Percentiles rank a stretch among this genome's conserved stretches.
phyloP scores from a whole-genome alignment of 1,140 invertebrate genomes.

The Philopotamus ludificatus region DNA sequence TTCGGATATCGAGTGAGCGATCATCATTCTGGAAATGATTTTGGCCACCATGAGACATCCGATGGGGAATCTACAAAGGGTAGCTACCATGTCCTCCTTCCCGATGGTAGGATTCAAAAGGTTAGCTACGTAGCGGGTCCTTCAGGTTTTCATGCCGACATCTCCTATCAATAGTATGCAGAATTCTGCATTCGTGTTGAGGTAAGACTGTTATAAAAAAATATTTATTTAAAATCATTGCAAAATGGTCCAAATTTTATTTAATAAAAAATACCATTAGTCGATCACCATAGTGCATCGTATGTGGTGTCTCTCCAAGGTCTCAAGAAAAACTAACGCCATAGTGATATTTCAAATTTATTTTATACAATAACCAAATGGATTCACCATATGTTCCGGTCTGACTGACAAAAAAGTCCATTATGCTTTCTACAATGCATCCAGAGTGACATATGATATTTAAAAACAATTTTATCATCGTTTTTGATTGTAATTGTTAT shows the following conservation, averaged over 20 bases:
- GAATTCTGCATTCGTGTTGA: background rate
- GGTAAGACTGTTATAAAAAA: background rate
- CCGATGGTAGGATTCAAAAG: slow-evolving; percentile 73
- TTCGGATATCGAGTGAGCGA: slow-evolving; percentile 75
- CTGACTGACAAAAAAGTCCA: background rate
- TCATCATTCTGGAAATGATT: slow-evolving; percentile 67
- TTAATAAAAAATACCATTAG: background rate
- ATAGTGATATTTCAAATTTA: no score
- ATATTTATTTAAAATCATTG: background rate
- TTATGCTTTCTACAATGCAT: background rate
- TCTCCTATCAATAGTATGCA: slow-evolving; percentile 60
- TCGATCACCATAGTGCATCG: background rate
- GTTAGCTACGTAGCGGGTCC: slow-evolving; percentile 76
- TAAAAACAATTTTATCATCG: background rate
- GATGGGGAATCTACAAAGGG: slow-evolving; percentile 66
- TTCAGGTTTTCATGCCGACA: slow-evolving; percentile 72
- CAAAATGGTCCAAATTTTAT: background rate
- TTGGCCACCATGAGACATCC: slow-evolving; percentile 68
- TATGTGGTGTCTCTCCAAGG: slow-evolving; percentile 4
- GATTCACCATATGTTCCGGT: background rate
- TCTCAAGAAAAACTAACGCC: slow-evolving; percentile 1
- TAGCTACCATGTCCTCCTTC: slow-evolving; percentile 74
- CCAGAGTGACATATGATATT: background rate
- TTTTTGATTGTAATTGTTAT: no score
- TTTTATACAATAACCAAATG: no score